Percentiles rank a stretch among this genome's conserved stretches.
Evolutionary conservation across 2,888 invertebrate species (phyloP).

Genomic region (Oligia strigilis): DNA sequence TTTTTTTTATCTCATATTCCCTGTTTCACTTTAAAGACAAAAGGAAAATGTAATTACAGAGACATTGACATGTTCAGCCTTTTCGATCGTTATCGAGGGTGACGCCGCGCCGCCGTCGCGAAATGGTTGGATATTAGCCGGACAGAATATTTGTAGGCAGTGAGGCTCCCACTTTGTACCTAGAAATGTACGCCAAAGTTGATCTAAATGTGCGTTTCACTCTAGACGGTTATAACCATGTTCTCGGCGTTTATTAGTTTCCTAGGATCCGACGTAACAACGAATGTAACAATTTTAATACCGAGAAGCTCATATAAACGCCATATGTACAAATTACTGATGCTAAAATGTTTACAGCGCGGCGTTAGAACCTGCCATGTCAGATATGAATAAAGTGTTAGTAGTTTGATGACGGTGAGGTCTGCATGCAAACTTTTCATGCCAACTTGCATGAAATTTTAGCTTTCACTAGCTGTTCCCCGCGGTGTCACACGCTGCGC

Average conservation of each 20-base stretch:
- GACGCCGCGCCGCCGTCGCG: conserved; percentile 14
- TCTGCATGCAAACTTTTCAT: neutral
- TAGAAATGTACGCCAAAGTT: conserved; percentile 7
- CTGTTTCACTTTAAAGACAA: conserved; percentile 15
- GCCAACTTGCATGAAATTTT: neutral
- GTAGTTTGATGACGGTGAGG: neutral
- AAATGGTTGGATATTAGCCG: conserved; percentile 22
- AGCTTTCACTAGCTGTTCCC: no score
- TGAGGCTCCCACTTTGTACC: conserved; percentile 2
- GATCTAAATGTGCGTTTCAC: conserved; percentile 12
- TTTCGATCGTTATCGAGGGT: conserved; percentile 31
- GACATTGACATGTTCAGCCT: conserved; percentile 32
- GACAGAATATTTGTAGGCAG: conserved; percentile 23
- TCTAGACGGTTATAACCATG: neutral
- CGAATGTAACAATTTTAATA: neutral
- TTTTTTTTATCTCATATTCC: neutral
- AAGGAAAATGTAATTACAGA: conserved; percentile 50
- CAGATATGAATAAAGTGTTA: conserved; percentile 16
- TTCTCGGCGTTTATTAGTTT: conserved; percentile 11
- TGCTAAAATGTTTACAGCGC: conserved; percentile 33
- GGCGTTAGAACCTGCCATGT: neutral
- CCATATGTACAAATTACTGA: neutral
- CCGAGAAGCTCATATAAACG: conserved; percentile 12
- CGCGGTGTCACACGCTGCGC: no score
- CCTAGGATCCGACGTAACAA: conserved; percentile 12